A percentile compares a stretch with the other conserved stretches of the same genome.
Evolutionary conservation across 2,113 vertebrate species (phyloP).

Genomic region (Patagioenas fasciata): DNA sequence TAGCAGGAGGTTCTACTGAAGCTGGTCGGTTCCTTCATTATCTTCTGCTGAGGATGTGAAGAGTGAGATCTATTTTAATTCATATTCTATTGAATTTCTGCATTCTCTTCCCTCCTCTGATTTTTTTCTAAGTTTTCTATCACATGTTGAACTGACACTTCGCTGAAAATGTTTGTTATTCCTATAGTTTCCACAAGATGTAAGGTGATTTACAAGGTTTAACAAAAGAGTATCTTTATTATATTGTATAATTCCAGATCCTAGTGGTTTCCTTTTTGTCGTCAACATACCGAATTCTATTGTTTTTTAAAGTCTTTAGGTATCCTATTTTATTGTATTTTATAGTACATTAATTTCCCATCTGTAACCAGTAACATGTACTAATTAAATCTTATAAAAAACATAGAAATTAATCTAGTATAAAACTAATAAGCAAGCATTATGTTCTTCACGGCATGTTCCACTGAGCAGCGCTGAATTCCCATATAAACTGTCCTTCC

Average conservation of each 20-base stretch:
- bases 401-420: neutral
- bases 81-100: neutral
- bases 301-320: neutral
- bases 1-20: neutral
- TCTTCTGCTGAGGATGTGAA: neutral
- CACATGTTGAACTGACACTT: neutral
- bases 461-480: neutral
- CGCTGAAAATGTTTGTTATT: neutral
- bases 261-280: neutral
- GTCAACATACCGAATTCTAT: neutral
- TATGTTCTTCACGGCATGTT: neutral
- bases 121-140: accelerated
- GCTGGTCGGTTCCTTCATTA: neutral
- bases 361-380: neutral
- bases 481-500: neutral
- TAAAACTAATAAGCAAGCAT: neutral
- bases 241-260: neutral
- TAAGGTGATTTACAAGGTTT: neutral
- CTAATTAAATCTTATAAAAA: neutral
- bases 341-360: neutral
- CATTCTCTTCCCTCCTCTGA: neutral
- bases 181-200: neutral
- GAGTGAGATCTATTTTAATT: neutral
- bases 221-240: neutral
- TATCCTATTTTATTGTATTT: neutral